Conservation (phyloP, 2,113 vertebrate species). For the mouse (Mus musculus) region GRCm39 chr4:115723501-115724000, state of each 20-base stretch:
- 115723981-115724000: not conserved
- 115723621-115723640: not conserved
- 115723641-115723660: conserved; percentile 80
- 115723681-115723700: conserved; percentile 95
- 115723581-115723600: conserved; percentile 12
- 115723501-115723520: not conserved
- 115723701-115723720: conserved; percentile 96
- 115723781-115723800: not conserved
- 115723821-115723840: not conserved
- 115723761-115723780: conserved; percentile 87
- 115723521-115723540: not conserved
- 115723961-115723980: not conserved
- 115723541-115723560: not conserved
- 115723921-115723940: not conserved
- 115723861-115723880: not conserved
- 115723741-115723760: conserved; percentile 96
- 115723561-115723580: not conserved
- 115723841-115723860: not conserved
- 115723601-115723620: not conserved
- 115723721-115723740: conserved; percentile 95
- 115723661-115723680: conserved; percentile 97
- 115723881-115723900: not conserved
- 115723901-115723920: not conserved
- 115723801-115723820: not conserved
- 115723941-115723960: not conserved